Conservation (phyloP, 2,113 vertebrate genomes). For the Suricata suricatta region DNA sequence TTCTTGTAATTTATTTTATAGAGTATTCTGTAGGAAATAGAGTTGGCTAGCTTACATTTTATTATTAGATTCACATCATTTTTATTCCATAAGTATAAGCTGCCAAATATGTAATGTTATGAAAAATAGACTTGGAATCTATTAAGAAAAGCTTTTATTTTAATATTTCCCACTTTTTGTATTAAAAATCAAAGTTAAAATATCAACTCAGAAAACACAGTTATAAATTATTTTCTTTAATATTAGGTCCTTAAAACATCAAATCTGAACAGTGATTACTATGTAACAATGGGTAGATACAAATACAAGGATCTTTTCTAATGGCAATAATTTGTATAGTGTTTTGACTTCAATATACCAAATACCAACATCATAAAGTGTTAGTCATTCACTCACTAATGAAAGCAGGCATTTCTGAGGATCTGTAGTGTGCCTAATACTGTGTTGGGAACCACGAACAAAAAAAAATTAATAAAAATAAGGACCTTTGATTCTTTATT, state of each 20-base stretch:
- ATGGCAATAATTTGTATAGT: not conserved
- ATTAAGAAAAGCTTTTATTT: not conserved
- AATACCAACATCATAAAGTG: not conserved
- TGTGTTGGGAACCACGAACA: not conserved
- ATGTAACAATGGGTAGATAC: not conserved
- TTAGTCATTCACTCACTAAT: not conserved
- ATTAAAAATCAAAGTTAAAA: not conserved
- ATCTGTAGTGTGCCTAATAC: not conserved
- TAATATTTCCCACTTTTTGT: not conserved
- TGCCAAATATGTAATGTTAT: slow-evolving; percentile 59
- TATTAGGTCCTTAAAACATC: not conserved
- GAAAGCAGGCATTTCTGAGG: not conserved
- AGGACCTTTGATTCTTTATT: not conserved
- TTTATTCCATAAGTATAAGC: slow-evolving; percentile 63
- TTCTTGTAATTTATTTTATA: slow-evolving; percentile 78
- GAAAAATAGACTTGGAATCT: not conserved
- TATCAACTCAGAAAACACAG: not conserved
- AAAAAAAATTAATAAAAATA: not conserved
- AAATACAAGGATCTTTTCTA: not conserved
- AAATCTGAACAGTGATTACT: not conserved
- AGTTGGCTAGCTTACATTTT: slow-evolving; percentile 70
- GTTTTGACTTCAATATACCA: not conserved
- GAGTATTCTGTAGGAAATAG: slow-evolving; percentile 77
- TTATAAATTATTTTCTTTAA: not conserved
- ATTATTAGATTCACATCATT: slow-evolving; percentile 75